phyloP scores from a whole-genome alignment of 2,888 invertebrate species.

The Theodoxus fluviatilis region DNA sequence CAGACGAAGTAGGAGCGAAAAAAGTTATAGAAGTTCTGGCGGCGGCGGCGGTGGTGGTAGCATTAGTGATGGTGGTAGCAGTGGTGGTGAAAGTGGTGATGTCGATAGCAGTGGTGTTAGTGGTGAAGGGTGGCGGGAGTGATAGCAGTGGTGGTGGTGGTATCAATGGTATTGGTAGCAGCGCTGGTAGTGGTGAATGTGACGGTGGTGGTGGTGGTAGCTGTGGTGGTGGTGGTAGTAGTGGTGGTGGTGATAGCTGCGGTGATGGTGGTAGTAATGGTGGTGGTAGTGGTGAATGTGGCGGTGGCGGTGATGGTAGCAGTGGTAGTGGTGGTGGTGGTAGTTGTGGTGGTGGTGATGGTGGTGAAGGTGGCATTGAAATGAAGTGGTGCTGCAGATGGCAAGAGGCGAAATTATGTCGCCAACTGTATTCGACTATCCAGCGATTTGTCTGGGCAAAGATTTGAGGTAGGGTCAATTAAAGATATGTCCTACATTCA shows the following conservation, averaged over 20 bases:
- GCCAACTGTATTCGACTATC: too few relatives aligned
- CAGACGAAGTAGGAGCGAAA: too few relatives aligned
- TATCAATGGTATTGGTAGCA: not conserved
- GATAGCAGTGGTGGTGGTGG: not conserved
- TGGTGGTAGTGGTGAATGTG: not conserved
- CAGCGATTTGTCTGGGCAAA: too few relatives aligned
- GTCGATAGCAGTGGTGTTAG: conserved; percentile 28
- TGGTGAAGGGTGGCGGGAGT: conserved; percentile 13
- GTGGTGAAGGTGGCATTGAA: conserved; percentile 13
- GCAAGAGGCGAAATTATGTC: too few relatives aligned
- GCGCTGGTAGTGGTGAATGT: not conserved
- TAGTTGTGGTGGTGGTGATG: conserved; percentile 14
- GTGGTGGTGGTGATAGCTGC: not conserved
- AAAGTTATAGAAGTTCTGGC: too few relatives aligned
- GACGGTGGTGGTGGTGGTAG: conserved; percentile 27
- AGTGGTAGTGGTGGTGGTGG: conserved; percentile 12
- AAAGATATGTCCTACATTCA: too few relatives aligned
- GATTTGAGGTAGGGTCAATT: too few relatives aligned
- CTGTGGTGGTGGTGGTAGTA: not conserved
- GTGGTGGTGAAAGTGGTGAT: conserved; percentile 32
- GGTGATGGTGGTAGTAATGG: not conserved
- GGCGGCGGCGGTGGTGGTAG: conserved; percentile 31
- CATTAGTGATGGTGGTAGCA: conserved; percentile 31
- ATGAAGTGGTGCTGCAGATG: too few relatives aligned
- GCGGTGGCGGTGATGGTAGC: not conserved